Conservation (phyloP, 1,140 invertebrate species). For the Acyrthosiphon pisum region DNA sequence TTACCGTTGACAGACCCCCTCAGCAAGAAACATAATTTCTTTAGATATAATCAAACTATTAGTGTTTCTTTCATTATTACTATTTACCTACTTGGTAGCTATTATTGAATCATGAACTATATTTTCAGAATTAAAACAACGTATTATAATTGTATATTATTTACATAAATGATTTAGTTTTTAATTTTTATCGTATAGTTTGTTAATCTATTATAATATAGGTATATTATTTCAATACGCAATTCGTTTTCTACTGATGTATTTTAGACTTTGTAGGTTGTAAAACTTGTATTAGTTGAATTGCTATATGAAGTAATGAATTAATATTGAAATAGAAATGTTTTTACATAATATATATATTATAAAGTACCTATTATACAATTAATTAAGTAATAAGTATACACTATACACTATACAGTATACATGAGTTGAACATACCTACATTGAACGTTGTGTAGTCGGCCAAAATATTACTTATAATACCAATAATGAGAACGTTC, state of each 20-base stretch:
- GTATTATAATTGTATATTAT: background rate
- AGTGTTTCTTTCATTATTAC: background rate
- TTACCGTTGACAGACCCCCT: background rate
- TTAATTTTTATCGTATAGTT: background rate
- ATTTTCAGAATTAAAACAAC: background rate
- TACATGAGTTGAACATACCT: background rate
- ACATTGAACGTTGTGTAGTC: background rate
- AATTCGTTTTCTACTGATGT: background rate
- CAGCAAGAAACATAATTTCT: background rate
- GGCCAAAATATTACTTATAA: conserved; percentile 1
- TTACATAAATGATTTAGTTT: background rate
- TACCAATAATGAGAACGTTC: background rate
- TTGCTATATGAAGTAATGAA: background rate
- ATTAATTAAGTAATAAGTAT: too few species aligned
- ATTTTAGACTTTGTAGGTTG: background rate
- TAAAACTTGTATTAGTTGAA: background rate
- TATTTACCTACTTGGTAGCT: background rate
- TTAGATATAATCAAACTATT: background rate
- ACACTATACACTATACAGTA: too few species aligned
- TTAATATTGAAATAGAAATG: background rate
- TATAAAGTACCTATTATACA: background rate
- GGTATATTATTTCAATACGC: background rate
- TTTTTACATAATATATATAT: background rate
- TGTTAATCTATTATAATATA: background rate
- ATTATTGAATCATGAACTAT: background rate